Conservation (phyloP, 2,888 invertebrate species). For the Nomada fucata region DNA sequence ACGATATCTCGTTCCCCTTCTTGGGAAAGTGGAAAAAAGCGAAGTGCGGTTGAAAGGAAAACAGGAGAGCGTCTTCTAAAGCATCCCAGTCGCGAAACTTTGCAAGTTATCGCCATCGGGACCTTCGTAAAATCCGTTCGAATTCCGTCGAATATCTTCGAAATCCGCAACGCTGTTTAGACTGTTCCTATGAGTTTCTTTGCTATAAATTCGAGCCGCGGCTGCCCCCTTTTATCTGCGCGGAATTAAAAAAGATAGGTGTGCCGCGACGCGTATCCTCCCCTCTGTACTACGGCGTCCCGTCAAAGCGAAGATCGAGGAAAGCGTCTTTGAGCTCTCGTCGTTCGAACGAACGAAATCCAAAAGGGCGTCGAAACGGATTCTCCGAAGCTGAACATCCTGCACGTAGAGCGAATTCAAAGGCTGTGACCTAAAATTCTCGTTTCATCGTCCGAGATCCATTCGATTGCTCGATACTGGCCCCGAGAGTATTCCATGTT, state of each 20-base stretch:
- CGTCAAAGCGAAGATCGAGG: background rate
- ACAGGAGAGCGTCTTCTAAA: constrained; percentile 13
- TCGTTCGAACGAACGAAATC: background rate
- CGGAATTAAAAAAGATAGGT: constrained; percentile 24
- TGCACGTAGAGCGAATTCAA: background rate
- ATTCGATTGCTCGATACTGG: constrained; percentile 1
- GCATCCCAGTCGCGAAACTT: constrained; percentile 28
- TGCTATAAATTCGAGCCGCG: constrained; percentile 16
- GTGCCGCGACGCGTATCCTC: constrained; percentile 1
- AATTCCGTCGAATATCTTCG: constrained; percentile 36
- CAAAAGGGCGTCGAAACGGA: constrained; percentile 31
- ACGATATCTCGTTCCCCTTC: background rate
- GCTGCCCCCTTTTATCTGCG: background rate
- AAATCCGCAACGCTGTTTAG: background rate
- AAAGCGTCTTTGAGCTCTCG: background rate
- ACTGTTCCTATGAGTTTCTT: background rate
- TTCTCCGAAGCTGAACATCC: background rate
- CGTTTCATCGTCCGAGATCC: background rate
- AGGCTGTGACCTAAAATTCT: background rate
- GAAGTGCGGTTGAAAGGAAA: constrained; percentile 11
- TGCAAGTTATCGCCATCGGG: constrained; percentile 37
- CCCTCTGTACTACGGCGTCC: background rate
- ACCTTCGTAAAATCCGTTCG: constrained; percentile 24
- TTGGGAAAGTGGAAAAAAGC: background rate
- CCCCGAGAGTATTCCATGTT: constrained; percentile 52